Evolutionary conservation across 2,113 vertebrate genomes (phyloP), one percentile per base, ranked within the genome.

Genomic region (Oophaga pumilio): DNA sequence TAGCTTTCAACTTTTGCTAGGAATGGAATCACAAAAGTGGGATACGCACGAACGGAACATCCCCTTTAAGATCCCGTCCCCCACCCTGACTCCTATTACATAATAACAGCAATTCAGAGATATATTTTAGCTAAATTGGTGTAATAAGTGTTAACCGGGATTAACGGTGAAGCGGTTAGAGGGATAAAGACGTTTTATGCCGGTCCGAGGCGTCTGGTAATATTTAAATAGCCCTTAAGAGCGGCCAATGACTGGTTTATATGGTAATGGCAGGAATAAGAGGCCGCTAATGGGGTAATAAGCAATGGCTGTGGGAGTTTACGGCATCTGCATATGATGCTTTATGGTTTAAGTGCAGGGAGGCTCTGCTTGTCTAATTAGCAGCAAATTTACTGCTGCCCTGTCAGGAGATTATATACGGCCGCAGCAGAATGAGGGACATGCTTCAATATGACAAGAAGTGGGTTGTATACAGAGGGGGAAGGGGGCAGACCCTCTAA

Each of bases 221-320:
- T 33, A 53, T 22, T 84, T 81, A 79, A 90, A 90, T 89, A 86
- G 74, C 89, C 89, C 89, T 93, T 93, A 90, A 89, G 91, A 92
- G 91, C 85, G 91, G 89, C 90, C 92, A 90, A 78, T 86, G 91
- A 90, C 90, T 91, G 86, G 90, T 90, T 93, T 91, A 91, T 92
- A 91, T 88, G 91, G 91, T 93, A 93, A 91, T 91, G 90, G 91
- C 90, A 90, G 85, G 84, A 90, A 91, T 86, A 91, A 90, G 89
- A 92, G 90, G 28, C 0, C 69, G 88, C 89, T 90, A 90, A 92
- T 89, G 82, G 89, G 91, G 90, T 91, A 91, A 92, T 89, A 86
- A 91, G 89, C 89, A 60, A 68, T 91, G 92, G 90, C 91, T 91
- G 78, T 89, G 90, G 81, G 69, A 20, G 59, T 89, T 88, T 89